phyloP scores from a whole-genome alignment of 2,797 vertebrate genomes.

The Rhabdomys pumilio region DNA sequence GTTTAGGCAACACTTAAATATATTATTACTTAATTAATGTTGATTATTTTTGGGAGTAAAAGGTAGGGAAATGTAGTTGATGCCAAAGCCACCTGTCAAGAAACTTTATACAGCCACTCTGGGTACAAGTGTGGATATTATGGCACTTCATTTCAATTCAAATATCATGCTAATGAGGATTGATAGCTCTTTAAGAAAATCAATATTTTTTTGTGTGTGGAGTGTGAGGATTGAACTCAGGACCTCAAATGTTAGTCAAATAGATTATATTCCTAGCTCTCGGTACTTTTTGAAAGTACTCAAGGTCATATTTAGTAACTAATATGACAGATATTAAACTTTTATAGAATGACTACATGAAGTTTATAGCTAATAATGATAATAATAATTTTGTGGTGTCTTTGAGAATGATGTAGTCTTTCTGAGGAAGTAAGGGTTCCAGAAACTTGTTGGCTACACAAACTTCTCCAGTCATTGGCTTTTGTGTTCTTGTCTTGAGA shows the following conservation, averaged over 20 bases:
- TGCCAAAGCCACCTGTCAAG: slow-evolving; percentile 40
- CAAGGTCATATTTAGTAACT: slow-evolving; percentile 21
- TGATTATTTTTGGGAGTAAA: slow-evolving; percentile 54
- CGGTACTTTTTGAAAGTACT: slow-evolving; percentile 7
- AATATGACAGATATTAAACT: slow-evolving; percentile 12
- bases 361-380: background rate
- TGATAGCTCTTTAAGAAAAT: slow-evolving; percentile 14
- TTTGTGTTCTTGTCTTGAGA: background rate
- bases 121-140: background rate
- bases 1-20: background rate
- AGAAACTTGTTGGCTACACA: background rate
- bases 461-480: background rate
- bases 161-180: slow-evolving; percentile 56
- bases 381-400: background rate
- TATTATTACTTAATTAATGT: slow-evolving; percentile 54
- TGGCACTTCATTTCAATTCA: slow-evolving; percentile 40
- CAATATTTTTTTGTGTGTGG: background rate
- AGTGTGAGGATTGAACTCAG: background rate
- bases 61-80: background rate
- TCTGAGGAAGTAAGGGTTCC: background rate
- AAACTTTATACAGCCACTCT: slow-evolving; percentile 17
- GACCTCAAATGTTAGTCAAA: background rate
- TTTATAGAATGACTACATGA: slow-evolving; percentile 54
- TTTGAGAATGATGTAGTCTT: background rate
- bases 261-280: background rate